Conservation (phyloP, 2,113 vertebrate genomes). For the Mesembrinibis cayennensis region DNA sequence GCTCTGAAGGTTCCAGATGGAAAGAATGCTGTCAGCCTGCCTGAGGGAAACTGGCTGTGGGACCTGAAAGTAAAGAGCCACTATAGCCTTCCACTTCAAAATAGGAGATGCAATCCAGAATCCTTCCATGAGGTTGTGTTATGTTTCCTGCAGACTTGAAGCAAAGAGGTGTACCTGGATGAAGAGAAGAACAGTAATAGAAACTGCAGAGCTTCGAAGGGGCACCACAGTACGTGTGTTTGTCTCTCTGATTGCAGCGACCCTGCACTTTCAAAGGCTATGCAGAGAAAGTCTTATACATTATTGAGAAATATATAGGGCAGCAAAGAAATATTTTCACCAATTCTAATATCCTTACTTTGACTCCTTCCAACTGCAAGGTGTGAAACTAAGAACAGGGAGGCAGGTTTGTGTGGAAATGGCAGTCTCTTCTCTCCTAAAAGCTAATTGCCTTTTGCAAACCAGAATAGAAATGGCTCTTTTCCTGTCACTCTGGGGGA, state of each 20-base stretch:
- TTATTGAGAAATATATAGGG: not conserved
- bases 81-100: not conserved
- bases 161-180: not conserved
- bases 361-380: not conserved
- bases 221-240: not conserved
- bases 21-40: not conserved
- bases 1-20: not conserved
- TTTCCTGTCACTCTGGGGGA: not conserved
- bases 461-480: not conserved
- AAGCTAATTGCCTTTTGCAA: not conserved
- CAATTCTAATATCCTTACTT: not conserved
- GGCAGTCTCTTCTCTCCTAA: not conserved
- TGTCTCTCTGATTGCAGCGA: not conserved
- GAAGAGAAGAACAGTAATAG: not conserved
- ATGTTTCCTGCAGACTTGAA: not conserved
- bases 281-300: rapidly evolving
- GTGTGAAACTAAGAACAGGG: not conserved
- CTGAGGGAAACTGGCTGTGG: not conserved
- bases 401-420: not conserved
- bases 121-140: not conserved
- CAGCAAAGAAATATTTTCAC: not conserved
- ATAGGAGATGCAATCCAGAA: not conserved
- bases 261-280: not conserved
- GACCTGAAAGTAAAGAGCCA: not conserved
- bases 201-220: not conserved